Percentiles rank a stretch among this genome's conserved stretches.
phyloP scores from a whole-genome alignment of 2,113 vertebrate genomes.

The Epinephelus fuscoguttatus region DNA sequence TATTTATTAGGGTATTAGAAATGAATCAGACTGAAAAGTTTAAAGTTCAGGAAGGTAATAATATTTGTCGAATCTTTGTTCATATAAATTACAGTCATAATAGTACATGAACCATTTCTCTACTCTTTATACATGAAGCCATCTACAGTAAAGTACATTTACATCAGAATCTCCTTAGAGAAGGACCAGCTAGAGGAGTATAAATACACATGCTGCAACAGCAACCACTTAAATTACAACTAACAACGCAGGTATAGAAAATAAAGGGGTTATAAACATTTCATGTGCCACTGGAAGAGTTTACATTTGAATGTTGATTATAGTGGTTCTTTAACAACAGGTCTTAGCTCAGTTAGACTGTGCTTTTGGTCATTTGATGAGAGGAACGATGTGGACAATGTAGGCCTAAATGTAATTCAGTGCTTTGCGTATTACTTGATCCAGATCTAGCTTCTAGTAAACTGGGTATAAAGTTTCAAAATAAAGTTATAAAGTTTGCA shows the following conservation, averaged over 20 bases:
- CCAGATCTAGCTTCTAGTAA: not conserved
- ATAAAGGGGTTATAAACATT: slow-evolving; percentile 51
- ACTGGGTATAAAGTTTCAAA: not conserved
- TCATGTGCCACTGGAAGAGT: slow-evolving; percentile 69
- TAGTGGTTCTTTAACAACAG: slow-evolving; percentile 54
- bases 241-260: slow-evolving; percentile 46
- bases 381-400: slow-evolving; percentile 9
- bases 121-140: slow-evolving; percentile 74
- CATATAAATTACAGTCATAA: slow-evolving; percentile 74
- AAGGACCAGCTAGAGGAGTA: slow-evolving; percentile 76
- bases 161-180: slow-evolving; percentile 75
- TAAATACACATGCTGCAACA: slow-evolving; percentile 75
- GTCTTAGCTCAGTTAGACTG: slow-evolving; percentile 62
- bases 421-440: slow-evolving; percentile 18
- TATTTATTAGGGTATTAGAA: slow-evolving; percentile 41
- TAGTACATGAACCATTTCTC: slow-evolving; percentile 53
- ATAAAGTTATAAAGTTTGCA: too few relatives aligned
- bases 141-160: slow-evolving; percentile 73
- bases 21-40: slow-evolving; percentile 28
- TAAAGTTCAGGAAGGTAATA: slow-evolving; percentile 16
- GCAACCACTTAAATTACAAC: slow-evolving; percentile 76
- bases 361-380: not conserved
- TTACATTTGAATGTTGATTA: slow-evolving; percentile 52
- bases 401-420: slow-evolving; percentile 20
- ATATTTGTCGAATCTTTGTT: slow-evolving; percentile 49